These are phyloP conservation scores for Caracal caracal DNA, from an alignment of 2,113 vertebrate genomes.

Conservation along the genomic window DNA sequence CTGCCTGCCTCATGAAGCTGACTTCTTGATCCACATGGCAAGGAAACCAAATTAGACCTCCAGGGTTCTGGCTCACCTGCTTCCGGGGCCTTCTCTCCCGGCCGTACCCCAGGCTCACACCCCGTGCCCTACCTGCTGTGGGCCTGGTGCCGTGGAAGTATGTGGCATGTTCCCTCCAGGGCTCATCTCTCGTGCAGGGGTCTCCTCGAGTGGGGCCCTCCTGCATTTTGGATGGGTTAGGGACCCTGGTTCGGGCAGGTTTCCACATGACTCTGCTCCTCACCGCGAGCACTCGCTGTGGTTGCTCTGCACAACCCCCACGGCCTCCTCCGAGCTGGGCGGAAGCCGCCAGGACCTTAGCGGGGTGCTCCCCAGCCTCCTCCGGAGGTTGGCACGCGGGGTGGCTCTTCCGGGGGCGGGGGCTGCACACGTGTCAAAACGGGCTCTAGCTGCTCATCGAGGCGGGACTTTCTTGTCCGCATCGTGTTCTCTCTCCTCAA, in stretches of 20 bases:
- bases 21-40: background rate
- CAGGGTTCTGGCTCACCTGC: background rate
- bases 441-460: background rate
- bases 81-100: too few relatives aligned
- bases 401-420: background rate
- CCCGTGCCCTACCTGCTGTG: rapidly evolving
- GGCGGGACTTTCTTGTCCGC: background rate
- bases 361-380: background rate
- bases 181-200: rapidly evolving
- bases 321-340: background rate
- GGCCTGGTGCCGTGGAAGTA: background rate
- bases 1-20: too few relatives aligned
- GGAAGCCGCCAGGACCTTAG: background rate
- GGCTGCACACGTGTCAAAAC: background rate
- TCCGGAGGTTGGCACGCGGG: rapidly evolving
- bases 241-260: background rate
- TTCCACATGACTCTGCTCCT: background rate
- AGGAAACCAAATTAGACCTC: background rate
- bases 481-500: background rate
- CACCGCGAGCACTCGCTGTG: rapidly evolving
- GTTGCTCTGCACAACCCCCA: background rate
- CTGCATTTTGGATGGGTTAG: background rate
- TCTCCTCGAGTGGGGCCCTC: background rate
- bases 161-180: rapidly evolving
- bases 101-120: background rate